Evolutionary conservation across 2,113 vertebrate species (phyloP), one percentile per base, ranked within the genome.

Genomic region (Eurypyga helias): DNA sequence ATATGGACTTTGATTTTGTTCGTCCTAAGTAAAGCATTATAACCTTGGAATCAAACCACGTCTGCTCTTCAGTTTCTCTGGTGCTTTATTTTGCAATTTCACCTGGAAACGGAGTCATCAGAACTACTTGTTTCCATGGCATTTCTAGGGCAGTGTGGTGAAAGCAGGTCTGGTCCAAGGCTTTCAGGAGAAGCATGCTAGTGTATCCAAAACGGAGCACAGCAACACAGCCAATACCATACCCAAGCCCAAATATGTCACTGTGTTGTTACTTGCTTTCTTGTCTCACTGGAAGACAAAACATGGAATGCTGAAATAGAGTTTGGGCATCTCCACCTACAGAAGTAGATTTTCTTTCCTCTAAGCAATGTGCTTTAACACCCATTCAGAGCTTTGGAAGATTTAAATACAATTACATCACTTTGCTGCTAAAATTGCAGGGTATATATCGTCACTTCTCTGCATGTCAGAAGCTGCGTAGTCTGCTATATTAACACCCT

Each of bases 361-460:
- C 77, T 51, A 21, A 57, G 52, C 49, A 64, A 46, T 13, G 28
- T 24, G 84, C 62, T 19, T 23, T 93, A 82, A 91, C 84, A 77
- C 48, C 70, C 24, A 26, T 54, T 52, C 78, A 83, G 70, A 83
- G 69, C 77, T 69, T 17, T 64, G 73, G 73, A 72, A 29, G 75
- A 75, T 67, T 82, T 67, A 89, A 79, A 72, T 10, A 33, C 38
- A 69, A 8, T 48, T 49, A 29, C 78, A 58, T 48, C 54, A 2
- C 80, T 94, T 19, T 23, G 52, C 87, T 82, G 87, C 84, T 91
- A 8, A 73, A 94, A 96, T 83, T 52, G 69, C 93, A 91, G 87
- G 81, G 73, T 61, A 45, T 17, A 0, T 36, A 34, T 26, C 0
- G 0, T 29, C 26, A 25, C 61, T 76, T 38, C 73, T 61, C 58